Conservation (phyloP, 1,140 invertebrate species). For the Lasioglossum baleicum region DNA sequence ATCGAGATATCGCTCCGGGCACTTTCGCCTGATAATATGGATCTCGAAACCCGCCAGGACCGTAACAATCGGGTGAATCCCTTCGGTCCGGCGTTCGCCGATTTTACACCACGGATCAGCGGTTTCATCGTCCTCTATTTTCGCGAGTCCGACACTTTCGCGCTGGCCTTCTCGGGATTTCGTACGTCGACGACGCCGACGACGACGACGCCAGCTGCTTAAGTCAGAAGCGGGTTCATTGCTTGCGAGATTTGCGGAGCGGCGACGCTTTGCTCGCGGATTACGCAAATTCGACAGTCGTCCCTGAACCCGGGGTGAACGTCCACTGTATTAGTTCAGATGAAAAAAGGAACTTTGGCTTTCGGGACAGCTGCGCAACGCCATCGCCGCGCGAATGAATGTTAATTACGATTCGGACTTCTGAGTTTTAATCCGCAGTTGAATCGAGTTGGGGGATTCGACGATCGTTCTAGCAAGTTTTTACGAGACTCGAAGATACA, state of each 20-base stretch:
- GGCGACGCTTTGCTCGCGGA: slow-evolving; percentile 34
- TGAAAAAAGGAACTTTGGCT: neutral
- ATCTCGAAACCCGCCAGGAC: neutral
- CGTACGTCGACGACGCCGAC: neutral
- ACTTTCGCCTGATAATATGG: neutral
- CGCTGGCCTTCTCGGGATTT: neutral
- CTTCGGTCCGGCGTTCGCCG: neutral
- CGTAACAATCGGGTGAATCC: neutral
- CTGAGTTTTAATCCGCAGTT: neutral
- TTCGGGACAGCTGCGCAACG: neutral
- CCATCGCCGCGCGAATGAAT: neutral
- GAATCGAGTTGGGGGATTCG: neutral
- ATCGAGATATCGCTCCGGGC: neutral
- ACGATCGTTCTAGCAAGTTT: neutral
- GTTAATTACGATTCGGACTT: neutral
- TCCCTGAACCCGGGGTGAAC: neutral
- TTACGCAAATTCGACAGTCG: slow-evolving; percentile 43
- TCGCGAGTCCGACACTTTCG: no score
- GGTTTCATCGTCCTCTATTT: neutral
- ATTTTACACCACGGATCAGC: neutral
- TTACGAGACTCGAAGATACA: neutral
- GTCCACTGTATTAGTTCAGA: neutral
- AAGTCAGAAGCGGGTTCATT: slow-evolving; percentile 35
- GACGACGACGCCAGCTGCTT: slow-evolving; percentile 8
- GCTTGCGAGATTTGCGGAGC: slow-evolving; percentile 38